Conservation (phyloP, 2,113 vertebrate genomes). For the Delphinus delphis region DNA sequence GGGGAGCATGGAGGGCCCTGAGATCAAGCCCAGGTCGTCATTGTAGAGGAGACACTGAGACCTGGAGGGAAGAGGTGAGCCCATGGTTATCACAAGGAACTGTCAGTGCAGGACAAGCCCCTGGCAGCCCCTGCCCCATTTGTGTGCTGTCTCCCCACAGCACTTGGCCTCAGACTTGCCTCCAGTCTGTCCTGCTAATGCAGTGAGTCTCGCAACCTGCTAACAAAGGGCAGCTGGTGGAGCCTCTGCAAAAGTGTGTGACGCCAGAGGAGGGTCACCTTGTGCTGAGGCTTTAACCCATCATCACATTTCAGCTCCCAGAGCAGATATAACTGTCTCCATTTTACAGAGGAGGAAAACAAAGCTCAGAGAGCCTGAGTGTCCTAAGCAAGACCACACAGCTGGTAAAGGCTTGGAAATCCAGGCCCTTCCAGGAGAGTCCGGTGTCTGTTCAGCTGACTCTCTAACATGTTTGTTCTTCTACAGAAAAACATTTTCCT, state of each 20-base stretch:
- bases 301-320: background rate
- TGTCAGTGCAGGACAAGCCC: background rate
- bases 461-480: background rate
- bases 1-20: rapidly evolving
- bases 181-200: background rate
- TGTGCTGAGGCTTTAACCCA: background rate
- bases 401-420: background rate
- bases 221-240: background rate
- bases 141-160: background rate
- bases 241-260: background rate
- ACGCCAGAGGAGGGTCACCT: background rate
- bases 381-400: background rate
- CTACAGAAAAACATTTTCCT: background rate
- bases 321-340: background rate
- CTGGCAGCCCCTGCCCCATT: background rate
- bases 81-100: background rate
- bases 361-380: background rate
- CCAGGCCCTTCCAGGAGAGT: background rate
- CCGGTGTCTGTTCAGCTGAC: background rate
- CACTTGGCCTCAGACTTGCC: background rate
- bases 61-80: background rate
- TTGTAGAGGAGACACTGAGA: background rate
- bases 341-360: background rate
- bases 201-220: background rate
- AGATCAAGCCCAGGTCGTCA: background rate